phyloP scores from a whole-genome alignment of 2,113 vertebrate genomes.

The Kobus ellipsiprymnus region DNA sequence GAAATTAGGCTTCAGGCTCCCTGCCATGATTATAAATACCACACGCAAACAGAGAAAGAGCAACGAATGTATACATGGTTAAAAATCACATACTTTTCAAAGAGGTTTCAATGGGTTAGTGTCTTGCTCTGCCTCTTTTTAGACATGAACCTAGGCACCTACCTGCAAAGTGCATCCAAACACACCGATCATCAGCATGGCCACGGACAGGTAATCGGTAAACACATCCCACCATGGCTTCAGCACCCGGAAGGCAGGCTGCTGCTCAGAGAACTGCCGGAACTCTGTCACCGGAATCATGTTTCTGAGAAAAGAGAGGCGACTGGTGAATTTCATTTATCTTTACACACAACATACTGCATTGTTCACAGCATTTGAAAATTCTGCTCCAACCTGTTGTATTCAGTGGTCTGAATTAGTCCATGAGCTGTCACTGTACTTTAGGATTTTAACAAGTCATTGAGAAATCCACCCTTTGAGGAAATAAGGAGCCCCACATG shows the following conservation, averaged over 20 bases:
- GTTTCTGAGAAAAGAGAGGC: conserved; percentile 77
- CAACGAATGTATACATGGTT: neutral
- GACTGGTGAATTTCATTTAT: neutral
- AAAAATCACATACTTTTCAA: neutral
- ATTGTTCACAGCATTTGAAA: neutral
- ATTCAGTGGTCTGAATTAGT: neutral
- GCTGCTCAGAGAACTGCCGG: conserved; percentile 97
- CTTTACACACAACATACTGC: neutral
- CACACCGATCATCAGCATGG: conserved; percentile 99
- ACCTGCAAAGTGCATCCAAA: conserved; percentile 99
- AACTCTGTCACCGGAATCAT: conserved; percentile 99
- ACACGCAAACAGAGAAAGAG: neutral
- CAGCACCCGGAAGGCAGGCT: conserved; percentile 96
- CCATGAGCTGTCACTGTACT: neutral
- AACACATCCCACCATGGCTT: conserved; percentile 99
- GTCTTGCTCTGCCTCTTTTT: neutral
- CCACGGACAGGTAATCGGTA: conserved; percentile 94
- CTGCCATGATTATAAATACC: neutral
- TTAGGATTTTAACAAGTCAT: neutral
- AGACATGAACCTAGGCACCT: neutral
- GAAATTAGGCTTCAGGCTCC: neutral
- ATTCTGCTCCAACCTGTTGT: neutral
- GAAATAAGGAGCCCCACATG: neutral
- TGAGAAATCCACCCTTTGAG: neutral
- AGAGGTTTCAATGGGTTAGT: neutral